Evolutionary conservation across 1,140 invertebrate species (phyloP).

Genomic region (Lucilia cuprina): DNA sequence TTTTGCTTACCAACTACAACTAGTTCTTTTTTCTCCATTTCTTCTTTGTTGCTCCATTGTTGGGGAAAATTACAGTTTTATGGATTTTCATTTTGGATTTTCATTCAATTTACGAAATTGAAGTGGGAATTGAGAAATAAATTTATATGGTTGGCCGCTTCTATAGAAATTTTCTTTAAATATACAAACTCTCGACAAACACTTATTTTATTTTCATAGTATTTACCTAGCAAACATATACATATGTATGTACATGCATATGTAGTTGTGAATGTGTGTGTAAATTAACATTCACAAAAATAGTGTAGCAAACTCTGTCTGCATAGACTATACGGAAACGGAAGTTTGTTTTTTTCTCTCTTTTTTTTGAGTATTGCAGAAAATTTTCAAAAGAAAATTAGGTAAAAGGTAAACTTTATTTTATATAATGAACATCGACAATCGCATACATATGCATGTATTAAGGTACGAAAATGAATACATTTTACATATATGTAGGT

Average conservation of each 20-base stretch:
- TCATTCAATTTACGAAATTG: slow-evolving; percentile 62
- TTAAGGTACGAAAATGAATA: neutral
- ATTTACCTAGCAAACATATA: neutral
- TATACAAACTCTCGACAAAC: slow-evolving; percentile 34
- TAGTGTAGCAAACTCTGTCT: neutral
- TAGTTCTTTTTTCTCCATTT: slow-evolving; percentile 8
- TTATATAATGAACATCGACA: slow-evolving; percentile 30
- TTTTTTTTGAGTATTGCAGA: slow-evolving; percentile 46
- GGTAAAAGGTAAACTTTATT: slow-evolving; percentile 59
- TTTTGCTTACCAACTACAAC: neutral
- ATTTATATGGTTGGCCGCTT: slow-evolving; percentile 46
- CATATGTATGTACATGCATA: neutral
- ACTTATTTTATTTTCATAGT: slow-evolving; percentile 13
- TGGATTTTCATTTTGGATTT: slow-evolving; percentile 52
- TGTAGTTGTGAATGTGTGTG: neutral
- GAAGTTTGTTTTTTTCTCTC: slow-evolving; percentile 41
- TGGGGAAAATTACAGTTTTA: slow-evolving; percentile 35
- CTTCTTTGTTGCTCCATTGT: slow-evolving; percentile 3
- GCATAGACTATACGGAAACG: slow-evolving; percentile 25
- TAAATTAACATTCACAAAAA: too few species aligned
- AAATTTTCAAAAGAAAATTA: slow-evolving; percentile 47
- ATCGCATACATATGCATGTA: slow-evolving; percentile 44
- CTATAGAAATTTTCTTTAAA: slow-evolving; percentile 30
- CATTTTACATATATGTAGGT: neutral
- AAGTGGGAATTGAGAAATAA: slow-evolving; percentile 63